phyloP scores from a whole-genome alignment of 23 tunicate genomes.

The Botrylloides violaceus region DNA sequence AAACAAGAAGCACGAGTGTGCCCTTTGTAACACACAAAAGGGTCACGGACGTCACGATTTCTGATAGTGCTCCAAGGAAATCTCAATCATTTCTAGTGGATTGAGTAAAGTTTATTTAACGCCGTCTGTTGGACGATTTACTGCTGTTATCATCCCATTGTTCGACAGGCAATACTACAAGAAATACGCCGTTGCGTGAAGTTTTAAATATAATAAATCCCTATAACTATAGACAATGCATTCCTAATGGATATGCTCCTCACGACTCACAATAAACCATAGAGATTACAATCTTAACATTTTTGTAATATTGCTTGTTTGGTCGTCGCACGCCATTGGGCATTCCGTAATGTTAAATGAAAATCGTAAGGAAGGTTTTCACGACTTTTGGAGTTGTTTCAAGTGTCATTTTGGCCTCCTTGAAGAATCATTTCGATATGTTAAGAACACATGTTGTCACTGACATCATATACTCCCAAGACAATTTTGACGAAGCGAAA shows the following conservation, averaged over 20 bases:
- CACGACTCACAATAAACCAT: not conserved
- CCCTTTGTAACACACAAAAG: not conserved
- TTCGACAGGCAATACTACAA: not conserved
- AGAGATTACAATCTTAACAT: not conserved
- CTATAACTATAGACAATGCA: not conserved
- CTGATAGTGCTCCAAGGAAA: not conserved
- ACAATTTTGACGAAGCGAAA: not conserved
- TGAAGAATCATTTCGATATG: not conserved
- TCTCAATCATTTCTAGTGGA: not conserved
- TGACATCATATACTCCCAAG: not conserved
- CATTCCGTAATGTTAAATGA: not conserved
- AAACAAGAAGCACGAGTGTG: not conserved
- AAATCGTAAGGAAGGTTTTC: not conserved
- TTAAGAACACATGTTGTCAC: not conserved
- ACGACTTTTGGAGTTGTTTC: not conserved
- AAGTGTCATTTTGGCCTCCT: not conserved
- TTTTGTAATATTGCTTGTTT: not conserved
- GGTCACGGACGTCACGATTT: slow-evolving; percentile 7
- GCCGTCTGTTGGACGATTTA: slow-evolving; percentile 8
- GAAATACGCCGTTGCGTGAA: not conserved
- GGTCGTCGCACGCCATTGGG: not conserved
- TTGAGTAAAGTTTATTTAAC: slow-evolving; percentile 2
- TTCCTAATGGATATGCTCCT: not conserved
- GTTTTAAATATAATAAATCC: not conserved
- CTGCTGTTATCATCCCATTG: not conserved